A percentile compares a stretch with the other conserved stretches of the same genome.
phyloP scores from a whole-genome alignment of 2,797 vertebrate species.

The Enteromius treurensis region DNA sequence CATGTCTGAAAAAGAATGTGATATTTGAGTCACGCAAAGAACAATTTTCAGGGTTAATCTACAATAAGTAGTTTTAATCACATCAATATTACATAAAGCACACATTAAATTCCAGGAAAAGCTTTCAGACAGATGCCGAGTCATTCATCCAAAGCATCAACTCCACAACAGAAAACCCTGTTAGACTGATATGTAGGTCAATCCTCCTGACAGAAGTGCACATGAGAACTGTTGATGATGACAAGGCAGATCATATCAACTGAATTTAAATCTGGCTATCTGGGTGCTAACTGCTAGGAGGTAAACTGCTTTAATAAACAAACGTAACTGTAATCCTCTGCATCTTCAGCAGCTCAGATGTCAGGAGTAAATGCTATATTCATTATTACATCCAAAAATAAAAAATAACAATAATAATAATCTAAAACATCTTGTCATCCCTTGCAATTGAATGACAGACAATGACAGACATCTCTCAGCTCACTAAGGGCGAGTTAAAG shows the following conservation, averaged over 20 bases:
- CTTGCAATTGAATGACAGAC: too few relatives aligned
- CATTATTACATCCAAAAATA: too few relatives aligned
- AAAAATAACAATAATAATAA: too few relatives aligned
- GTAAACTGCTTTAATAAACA: too few relatives aligned
- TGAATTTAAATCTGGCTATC: slow-evolving; percentile 14
- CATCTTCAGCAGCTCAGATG: too few relatives aligned
- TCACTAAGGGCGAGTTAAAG: too few relatives aligned
- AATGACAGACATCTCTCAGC: too few relatives aligned
- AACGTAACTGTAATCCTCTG: too few relatives aligned
- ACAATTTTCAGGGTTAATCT: slow-evolving; percentile 11
- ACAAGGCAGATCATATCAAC: not conserved
- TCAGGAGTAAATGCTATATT: too few relatives aligned
- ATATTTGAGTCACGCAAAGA: not conserved
- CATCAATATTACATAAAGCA: not conserved
- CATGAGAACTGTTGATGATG: slow-evolving; percentile 14
- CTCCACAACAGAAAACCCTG: slow-evolving; percentile 5
- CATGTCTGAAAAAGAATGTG: not conserved
- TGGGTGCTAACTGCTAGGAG: not conserved
- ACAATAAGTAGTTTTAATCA: slow-evolving; percentile 12
- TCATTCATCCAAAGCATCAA: slow-evolving; percentile 22
- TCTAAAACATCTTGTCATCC: too few relatives aligned
- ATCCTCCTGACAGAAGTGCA: slow-evolving; percentile 10
- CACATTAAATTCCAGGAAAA: slow-evolving; percentile 18
- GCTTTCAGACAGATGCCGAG: slow-evolving; percentile 20
- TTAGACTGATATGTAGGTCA: slow-evolving; percentile 42